Evolutionary conservation across 2,113 vertebrate species (phyloP), one percentile per base, ranked within the genome.

Genomic region (Tinamus guttatus): DNA sequence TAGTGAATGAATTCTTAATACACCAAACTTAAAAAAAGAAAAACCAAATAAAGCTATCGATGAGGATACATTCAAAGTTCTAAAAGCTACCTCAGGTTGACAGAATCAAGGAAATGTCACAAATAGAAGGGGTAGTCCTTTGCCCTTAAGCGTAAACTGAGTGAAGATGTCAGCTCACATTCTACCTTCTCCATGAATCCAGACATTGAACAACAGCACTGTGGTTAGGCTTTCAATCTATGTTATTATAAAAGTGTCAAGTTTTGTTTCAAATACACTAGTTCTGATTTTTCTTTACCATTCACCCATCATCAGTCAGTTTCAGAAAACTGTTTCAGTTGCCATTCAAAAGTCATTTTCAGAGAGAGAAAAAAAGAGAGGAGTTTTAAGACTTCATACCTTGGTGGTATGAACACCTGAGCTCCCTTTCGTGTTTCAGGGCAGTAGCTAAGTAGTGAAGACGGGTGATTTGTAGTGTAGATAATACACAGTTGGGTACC

Each of bases 381-480:
- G 73, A 90, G 71, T 96, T 94, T 95, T 88, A 94, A 95, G 90
- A 92, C 96, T 95, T 94, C 87, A 90, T 90, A 85, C 47, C 64
- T 94, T 95, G 85, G 64, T 96, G 80, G 67, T 94, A 90, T 17
- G 94, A 96, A 96, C 96, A 97, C 94, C 96, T 96, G 93, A 96
- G 90, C 68, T 96, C 90, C 65, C 95, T 79, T 78, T 92, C 81
- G 85, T 51, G 68, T 91, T 95, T 83, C 80, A 83, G 1, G 7
- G 82, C 79, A 85, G 73, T 76, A 94, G 65, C 62, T 96, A 96
- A 97, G 82, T 2, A 96, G 87, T 69, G 74, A 92, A 69, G 96
- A 97, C 95, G 22, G 89, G 95, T 95, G 94, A 97, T 95, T 85
- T 94, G 96, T 92, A 97, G 86, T 94, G 96, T 79, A 71, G 93